Conservation (phyloP, 2,797 vertebrate genomes). For the Remorina albescens region DNA sequence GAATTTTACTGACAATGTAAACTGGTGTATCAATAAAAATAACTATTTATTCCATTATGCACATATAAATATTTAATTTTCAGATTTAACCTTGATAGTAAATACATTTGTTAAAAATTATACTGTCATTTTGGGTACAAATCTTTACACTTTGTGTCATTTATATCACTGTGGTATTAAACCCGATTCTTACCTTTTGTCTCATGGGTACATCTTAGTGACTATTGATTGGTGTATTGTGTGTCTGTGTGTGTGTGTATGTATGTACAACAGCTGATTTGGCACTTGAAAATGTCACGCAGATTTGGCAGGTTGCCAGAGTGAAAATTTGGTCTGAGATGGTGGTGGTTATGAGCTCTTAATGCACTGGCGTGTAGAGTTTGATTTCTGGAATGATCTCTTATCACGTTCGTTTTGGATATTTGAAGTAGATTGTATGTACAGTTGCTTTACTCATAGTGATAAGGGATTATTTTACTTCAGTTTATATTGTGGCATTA, state of each 20-base stretch:
- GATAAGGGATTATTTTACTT: background rate
- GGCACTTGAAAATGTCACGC: constrained; percentile 19
- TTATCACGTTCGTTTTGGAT: constrained; percentile 4
- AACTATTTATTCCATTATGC: no score
- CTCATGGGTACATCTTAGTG: background rate
- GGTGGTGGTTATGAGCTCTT: constrained; percentile 29
- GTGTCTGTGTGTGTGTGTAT: background rate
- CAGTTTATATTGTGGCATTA: constrained; percentile 10
- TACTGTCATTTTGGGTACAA: background rate
- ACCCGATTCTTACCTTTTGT: background rate
- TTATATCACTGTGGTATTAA: background rate
- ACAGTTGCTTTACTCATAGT: background rate
- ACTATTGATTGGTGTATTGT: background rate
- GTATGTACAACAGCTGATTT: constrained; percentile 3
- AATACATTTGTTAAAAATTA: background rate
- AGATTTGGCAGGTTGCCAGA: constrained; percentile 10
- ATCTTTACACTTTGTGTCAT: background rate
- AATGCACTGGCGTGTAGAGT: background rate
- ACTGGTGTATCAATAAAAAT: no score
- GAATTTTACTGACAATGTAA: no score
- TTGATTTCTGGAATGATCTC: background rate
- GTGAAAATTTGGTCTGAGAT: constrained; percentile 10
- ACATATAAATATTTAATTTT: no score
- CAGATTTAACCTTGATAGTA: background rate
- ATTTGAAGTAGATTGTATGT: background rate